Conservation (phyloP, 2,113 vertebrate genomes). For the Planiliza haematocheilus region DNA sequence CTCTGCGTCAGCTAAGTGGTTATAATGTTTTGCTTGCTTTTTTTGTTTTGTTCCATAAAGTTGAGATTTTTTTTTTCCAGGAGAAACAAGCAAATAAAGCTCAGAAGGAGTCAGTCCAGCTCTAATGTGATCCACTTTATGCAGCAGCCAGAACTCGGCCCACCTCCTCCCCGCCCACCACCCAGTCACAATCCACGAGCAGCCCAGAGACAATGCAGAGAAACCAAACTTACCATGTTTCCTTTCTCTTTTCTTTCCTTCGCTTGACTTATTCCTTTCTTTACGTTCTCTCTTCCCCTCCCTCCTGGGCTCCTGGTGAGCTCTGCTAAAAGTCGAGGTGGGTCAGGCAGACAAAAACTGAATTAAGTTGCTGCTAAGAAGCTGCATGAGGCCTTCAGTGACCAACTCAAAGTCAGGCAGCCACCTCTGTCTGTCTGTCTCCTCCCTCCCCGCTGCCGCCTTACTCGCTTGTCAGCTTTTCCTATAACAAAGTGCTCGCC, state of each 20-base stretch:
- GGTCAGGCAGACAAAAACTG: conserved; percentile 64
- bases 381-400: conserved; percentile 78
- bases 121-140: background rate
- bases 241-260: conserved; percentile 33
- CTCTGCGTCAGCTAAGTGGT: conserved; percentile 10
- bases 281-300: background rate
- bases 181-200: conserved; percentile 26
- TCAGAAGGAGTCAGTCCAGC: background rate
- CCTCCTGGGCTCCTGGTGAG: conserved; percentile 12
- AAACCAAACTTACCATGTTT: conserved; percentile 71
- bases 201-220: conserved; percentile 29
- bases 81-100: conserved; percentile 20
- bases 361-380: conserved; percentile 66
- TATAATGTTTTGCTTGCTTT: conserved; percentile 1
- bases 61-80: background rate
- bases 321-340: conserved; percentile 41
- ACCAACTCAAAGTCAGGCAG: conserved; percentile 83
- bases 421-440: conserved; percentile 66
- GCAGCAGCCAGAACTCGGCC: conserved; percentile 29
- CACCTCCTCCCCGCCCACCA: conserved; percentile 49
- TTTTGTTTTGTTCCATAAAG: background rate
- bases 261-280: conserved; percentile 21
- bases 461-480: conserved; percentile 89
- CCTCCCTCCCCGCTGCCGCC: conserved; percentile 36
- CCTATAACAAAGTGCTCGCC: conserved; percentile 83